Evolutionary conservation across 2,888 invertebrate genomes (phyloP).

Genomic region (Dasysyrphus tricinctus): DNA sequence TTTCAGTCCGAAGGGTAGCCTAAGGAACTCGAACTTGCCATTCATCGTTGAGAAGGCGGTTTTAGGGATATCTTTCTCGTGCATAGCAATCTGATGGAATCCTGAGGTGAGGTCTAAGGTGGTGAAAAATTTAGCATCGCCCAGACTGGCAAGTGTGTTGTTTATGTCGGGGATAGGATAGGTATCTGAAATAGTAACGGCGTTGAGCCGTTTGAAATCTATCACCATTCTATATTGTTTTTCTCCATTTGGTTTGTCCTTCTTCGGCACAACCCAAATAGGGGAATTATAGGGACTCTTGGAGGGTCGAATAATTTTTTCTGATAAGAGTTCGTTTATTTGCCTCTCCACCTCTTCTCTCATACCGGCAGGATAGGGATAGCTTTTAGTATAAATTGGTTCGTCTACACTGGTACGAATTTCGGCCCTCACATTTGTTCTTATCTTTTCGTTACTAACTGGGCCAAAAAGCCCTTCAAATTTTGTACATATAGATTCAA

Average conservation of each 20-base stretch:
- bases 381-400: not conserved
- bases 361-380: not conserved
- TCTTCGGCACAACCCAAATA: not conserved
- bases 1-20: not conserved
- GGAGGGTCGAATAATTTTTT: not conserved
- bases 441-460: no score
- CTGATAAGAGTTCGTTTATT: not conserved
- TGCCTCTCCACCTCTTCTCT: not conserved
- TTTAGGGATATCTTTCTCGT: not conserved
- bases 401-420: not conserved
- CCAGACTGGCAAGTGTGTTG: not conserved
- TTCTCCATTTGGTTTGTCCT: not conserved
- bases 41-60: no score
- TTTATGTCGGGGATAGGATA: not conserved
- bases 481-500: no score
- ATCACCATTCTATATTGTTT: not conserved
- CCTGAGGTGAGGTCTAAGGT: not conserved
- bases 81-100: not conserved
- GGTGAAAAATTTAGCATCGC: not conserved
- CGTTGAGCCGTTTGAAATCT: not conserved
- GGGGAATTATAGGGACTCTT: not conserved
- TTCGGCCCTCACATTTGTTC: no score
- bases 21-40: no score
- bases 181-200: not conserved
- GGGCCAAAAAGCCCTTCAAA: no score